phyloP scores from a whole-genome alignment of 1,140 invertebrate genomes.

The Centruroides sculpturatus region DNA sequence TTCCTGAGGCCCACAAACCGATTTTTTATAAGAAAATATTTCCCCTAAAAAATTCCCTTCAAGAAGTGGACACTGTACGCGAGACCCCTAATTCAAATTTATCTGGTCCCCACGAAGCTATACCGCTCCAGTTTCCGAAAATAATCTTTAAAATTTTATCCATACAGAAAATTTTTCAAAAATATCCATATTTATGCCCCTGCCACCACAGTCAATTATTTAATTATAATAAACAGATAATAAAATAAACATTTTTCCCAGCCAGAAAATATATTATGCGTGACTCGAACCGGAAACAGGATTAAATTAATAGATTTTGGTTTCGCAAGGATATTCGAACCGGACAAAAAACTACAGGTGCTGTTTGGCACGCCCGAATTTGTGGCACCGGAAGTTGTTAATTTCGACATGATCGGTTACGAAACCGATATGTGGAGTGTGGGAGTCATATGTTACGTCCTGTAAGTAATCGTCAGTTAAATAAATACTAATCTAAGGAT shows the following conservation, averaged over 20 bases:
- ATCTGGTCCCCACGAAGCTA: too few species aligned
- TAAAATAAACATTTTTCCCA: constrained; percentile 33
- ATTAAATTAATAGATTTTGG: constrained; percentile 99
- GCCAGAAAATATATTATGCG: constrained; percentile 93
- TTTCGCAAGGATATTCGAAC: constrained; percentile 78
- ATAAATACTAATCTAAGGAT: background rate
- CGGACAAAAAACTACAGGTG: constrained; percentile 60
- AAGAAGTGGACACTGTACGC: too few species aligned
- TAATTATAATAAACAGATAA: too few species aligned
- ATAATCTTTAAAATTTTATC: too few species aligned
- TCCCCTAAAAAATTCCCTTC: too few species aligned
- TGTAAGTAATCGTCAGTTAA: constrained; percentile 58
- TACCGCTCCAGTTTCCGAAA: too few species aligned
- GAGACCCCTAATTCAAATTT: too few species aligned
- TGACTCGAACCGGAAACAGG: constrained; percentile 84
- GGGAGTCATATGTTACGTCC: constrained; percentile 90
- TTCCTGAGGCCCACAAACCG: too few species aligned
- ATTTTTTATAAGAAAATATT: too few species aligned
- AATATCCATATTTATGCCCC: too few species aligned
- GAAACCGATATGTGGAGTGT: constrained; percentile 58
- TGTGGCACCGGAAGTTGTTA: constrained; percentile 95
- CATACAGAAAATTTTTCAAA: too few species aligned
- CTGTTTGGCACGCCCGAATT: constrained; percentile 99
- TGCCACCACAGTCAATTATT: too few species aligned
- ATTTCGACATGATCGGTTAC: constrained; percentile 86